Base-by-base conservation (phyloP, 2,888 invertebrate species). In the Heliothis peltigera region DNA sequence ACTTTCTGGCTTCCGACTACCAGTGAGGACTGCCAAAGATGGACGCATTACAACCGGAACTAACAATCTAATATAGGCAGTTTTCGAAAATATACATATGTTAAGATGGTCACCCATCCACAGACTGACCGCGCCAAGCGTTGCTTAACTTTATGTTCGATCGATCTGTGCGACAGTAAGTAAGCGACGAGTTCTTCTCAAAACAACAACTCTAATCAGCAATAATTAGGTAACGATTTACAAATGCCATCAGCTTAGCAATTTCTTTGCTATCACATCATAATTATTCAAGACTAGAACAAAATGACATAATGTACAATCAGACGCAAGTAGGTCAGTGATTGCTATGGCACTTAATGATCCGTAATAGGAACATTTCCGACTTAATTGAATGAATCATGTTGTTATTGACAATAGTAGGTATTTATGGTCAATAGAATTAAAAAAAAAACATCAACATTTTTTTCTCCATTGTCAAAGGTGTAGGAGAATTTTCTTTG, bases 301-400 rank as follows among this genome's bases (percentile, higher is more conserved):
- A 25, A 48, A 70, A 73, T 70, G 46, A 55, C 60, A 55, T 68
- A 71, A 76, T 68, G 46, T 12, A 10, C 66, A 19, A 46, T 67
- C 51, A 35, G n/a, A 43, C 12, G 39, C 32, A 76, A 73, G 12
- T 74, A 32, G 80, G 71, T 74, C 77, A 77, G 58, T 60, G 54
- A 65, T 79, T 61, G 51, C 68, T 44, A 48, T 60, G 35, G 71
- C 51, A 77, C 18, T 69, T 75, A 79, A 71, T 72, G 66, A 59
- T 57, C 56, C 77, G 44, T 76, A 74, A 74, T 76, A 53, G 28
- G 17, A 54, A 19, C 10, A 49, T 71, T 73, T 64, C 74, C 46
- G 55, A 51, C 25, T 57, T 46, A 43, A 70, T 47, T 42, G 19
- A 6, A 25, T 62, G 51, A 64, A 47, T 79, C 63, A 67, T 49